Evolutionary conservation across 2,113 vertebrate genomes (phyloP).

Genomic region (Macaca nemestrina): DNA sequence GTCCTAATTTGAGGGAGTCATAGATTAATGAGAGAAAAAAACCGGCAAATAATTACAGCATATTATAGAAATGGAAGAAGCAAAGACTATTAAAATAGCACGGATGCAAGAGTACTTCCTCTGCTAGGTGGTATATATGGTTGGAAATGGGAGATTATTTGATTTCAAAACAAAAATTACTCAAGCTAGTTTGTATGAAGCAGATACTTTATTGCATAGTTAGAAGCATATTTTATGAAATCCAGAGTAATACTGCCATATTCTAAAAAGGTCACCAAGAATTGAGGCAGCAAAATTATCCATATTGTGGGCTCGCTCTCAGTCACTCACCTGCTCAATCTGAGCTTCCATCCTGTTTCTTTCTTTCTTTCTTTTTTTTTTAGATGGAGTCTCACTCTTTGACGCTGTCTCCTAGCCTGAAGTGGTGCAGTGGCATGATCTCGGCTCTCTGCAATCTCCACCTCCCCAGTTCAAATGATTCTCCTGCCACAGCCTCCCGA

Average conservation of each 20-base stretch:
- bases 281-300: background rate
- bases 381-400: no score
- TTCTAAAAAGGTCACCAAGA: background rate
- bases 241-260: background rate
- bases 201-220: background rate
- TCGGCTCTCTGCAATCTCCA: no score
- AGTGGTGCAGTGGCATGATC: no score
- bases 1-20: background rate
- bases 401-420: no score
- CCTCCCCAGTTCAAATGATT: no score
- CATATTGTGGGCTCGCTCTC: background rate
- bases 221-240: background rate
- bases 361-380: no score
- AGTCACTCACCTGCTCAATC: background rate
- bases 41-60: background rate
- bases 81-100: background rate
- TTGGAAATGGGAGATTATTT: background rate
- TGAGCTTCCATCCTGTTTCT: no score
- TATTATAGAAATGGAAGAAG: background rate
- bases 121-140: background rate
- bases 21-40: slow-evolving; percentile 12
- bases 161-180: background rate
- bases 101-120: background rate
- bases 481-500: no score
- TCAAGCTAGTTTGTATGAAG: background rate